Conservation (phyloP, 2,888 invertebrate species). For the Ectobius pallidus region DNA sequence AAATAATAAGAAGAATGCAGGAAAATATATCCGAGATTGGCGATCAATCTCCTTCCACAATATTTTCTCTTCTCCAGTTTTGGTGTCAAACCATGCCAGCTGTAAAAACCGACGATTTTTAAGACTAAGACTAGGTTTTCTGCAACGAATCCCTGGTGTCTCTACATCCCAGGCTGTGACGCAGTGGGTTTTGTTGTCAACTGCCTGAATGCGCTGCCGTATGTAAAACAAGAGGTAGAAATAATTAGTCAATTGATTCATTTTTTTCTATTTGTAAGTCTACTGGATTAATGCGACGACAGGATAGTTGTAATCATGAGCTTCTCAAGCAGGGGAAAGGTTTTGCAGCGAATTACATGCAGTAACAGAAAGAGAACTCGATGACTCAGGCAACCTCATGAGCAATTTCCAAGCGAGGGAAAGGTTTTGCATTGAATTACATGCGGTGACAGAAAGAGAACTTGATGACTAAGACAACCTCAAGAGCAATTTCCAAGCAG, state of each 20-base stretch:
- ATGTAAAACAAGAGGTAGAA: not conserved
- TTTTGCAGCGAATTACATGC: too few relatives aligned
- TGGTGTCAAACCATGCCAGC: constrained; percentile 54
- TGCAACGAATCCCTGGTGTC: constrained; percentile 52
- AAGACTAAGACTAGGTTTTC: constrained; percentile 39
- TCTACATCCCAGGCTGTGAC: constrained; percentile 54
- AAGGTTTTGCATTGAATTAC: too few relatives aligned
- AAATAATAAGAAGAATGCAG: constrained; percentile 77
- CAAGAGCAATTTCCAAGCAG: too few relatives aligned
- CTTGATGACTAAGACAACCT: too few relatives aligned
- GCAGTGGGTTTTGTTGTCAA: constrained; percentile 70
- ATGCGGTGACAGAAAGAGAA: too few relatives aligned
- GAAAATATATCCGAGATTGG: constrained; percentile 76
- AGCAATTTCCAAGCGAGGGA: too few relatives aligned
- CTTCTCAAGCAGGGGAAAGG: too few relatives aligned
- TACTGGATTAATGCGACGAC: too few relatives aligned
- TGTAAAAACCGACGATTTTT: constrained; percentile 51
- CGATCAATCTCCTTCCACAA: constrained; percentile 81
- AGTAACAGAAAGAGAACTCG: too few relatives aligned
- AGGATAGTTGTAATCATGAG: too few relatives aligned
- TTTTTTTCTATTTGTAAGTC: too few relatives aligned
- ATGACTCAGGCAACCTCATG: too few relatives aligned
- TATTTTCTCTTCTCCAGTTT: constrained; percentile 65
- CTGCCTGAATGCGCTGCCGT: constrained; percentile 64
- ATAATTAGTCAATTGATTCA: constrained; percentile 4